Percentiles rank a stretch among this genome's conserved stretches.
Conservation (phyloP, 2,888 invertebrate species). For the Pardosa pseudoannulata region DNA sequence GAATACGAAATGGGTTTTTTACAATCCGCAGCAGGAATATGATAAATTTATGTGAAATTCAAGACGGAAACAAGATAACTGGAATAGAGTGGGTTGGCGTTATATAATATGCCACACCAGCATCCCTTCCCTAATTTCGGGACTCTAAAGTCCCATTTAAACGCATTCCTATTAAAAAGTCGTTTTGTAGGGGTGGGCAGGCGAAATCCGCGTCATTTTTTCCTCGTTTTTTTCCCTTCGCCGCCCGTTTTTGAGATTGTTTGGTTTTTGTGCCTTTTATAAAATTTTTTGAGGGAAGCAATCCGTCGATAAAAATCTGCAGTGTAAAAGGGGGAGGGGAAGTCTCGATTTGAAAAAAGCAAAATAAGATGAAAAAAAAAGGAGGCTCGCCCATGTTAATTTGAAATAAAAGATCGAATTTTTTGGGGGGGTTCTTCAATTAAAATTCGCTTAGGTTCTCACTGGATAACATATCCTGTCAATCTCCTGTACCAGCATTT, state of each 20-base stretch:
- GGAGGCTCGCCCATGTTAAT: conserved; percentile 52
- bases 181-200: conserved; percentile 38
- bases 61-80: conserved; percentile 59
- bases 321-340: conserved; percentile 31
- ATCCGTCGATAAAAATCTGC: conserved; percentile 62
- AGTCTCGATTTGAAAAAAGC: conserved; percentile 25
- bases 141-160: conserved; percentile 67
- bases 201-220: conserved; percentile 36
- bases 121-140: conserved; percentile 62
- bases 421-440: conserved; percentile 54
- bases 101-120: conserved; percentile 50
- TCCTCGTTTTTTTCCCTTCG: conserved; percentile 54
- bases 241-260: conserved; percentile 22
- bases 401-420: conserved; percentile 70
- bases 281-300: conserved; percentile 37
- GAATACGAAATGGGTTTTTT: conserved; percentile 38
- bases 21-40: conserved; percentile 46
- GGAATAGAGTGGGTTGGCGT: conserved; percentile 36
- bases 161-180: conserved; percentile 70
- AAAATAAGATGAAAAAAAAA: conserved; percentile 25
- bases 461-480: conserved; percentile 55
- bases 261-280: conserved; percentile 32
- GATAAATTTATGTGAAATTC: conserved; percentile 67
- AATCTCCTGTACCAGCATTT: conserved; percentile 39
- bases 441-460: conserved; percentile 63